Base-by-base conservation (phyloP, 2,888 invertebrate genomes). In the Amaurobius ferox region DNA sequence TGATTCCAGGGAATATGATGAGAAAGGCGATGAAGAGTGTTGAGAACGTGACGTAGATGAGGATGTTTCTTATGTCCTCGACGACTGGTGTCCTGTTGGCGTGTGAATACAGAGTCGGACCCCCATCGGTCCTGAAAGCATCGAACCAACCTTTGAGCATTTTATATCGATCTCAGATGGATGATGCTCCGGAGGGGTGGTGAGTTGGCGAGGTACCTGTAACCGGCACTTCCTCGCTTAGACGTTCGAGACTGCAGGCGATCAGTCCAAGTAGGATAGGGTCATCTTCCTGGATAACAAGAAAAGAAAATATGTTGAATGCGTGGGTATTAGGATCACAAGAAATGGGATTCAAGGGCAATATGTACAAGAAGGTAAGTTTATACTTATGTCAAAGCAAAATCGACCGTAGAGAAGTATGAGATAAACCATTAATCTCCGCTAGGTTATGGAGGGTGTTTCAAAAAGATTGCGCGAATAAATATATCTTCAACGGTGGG, bases 91-190 rank as follows among this genome's bases (percentile, higher is more conserved):
- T 98, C 90, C 98, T 94, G 93, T 98, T 97, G 92, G 96, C 95
- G 93, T 97, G 96, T 91, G 95, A 96, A 93, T 98, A 98, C 89
- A 97, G 94, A 90, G 98, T 98, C 89, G 98, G 98, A 90, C 97
- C 98, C 91, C 98, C 98, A 93, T 97, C 96, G 93, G 95, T 95
- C 91, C 98, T 95, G 94, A 98, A 98, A 89, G 97, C 97, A 92
- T 97, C 97, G 93, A 98, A 97, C 97, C 97, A 97, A 93, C 97
- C 97, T 94, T 94, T 96, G 96, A 96, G 96, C 92, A 92, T 94
- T 30, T 30, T 86, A 26, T 7, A 28, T 30, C 9, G 0, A 13
- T 40, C 32, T 5, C n/a, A n/a, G n/a, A n/a, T n/a, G 28, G 16
- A 48, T 28, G 32, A 62, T 39, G 28, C 30, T 29, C 29, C 40